Conservation (phyloP, 2,113 vertebrate genomes). For the Anas platyrhynchos region DNA sequence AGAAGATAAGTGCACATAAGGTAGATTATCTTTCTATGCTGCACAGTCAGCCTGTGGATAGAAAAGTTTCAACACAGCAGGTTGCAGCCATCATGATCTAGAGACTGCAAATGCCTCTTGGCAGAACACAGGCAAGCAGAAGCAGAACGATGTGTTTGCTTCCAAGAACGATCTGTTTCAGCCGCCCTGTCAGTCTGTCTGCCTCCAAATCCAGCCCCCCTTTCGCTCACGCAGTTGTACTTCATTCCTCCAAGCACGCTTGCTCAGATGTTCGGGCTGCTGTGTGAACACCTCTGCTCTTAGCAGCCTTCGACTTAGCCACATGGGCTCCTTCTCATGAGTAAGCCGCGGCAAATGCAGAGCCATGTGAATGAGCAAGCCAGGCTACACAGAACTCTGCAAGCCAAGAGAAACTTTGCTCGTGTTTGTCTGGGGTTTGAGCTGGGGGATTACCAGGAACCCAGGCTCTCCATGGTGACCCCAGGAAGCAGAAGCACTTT, state of each 20-base stretch:
- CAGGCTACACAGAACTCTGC: rapidly evolving
- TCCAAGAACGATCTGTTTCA: slow-evolving; percentile 54
- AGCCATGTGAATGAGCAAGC: neutral
- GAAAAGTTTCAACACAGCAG: slow-evolving; percentile 56
- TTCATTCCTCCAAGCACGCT: neutral
- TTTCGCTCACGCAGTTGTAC: neutral
- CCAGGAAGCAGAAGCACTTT: neutral
- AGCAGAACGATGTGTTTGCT: slow-evolving; percentile 45
- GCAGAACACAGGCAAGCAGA: slow-evolving; percentile 44
- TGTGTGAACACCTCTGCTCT: slow-evolving; percentile 33
- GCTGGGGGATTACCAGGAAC: neutral
- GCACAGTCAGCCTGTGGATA: slow-evolving; percentile 45
- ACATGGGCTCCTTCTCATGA: neutral
- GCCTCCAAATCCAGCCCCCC: slow-evolving; percentile 1
- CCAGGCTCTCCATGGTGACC: neutral
- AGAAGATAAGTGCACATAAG: slow-evolving; percentile 29
- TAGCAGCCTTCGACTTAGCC: neutral
- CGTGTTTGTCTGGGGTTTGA: rapidly evolving
- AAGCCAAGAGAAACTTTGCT: neutral
- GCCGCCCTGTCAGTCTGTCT: neutral
- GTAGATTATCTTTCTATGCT: slow-evolving; percentile 37
- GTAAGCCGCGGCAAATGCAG: neutral
- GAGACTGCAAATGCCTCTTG: slow-evolving; percentile 57
- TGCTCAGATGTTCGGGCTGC: slow-evolving; percentile 20
- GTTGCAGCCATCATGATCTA: slow-evolving; percentile 53